Conservation (phyloP, 2,797 vertebrate species). For the Pogoniulus pusillus region DNA sequence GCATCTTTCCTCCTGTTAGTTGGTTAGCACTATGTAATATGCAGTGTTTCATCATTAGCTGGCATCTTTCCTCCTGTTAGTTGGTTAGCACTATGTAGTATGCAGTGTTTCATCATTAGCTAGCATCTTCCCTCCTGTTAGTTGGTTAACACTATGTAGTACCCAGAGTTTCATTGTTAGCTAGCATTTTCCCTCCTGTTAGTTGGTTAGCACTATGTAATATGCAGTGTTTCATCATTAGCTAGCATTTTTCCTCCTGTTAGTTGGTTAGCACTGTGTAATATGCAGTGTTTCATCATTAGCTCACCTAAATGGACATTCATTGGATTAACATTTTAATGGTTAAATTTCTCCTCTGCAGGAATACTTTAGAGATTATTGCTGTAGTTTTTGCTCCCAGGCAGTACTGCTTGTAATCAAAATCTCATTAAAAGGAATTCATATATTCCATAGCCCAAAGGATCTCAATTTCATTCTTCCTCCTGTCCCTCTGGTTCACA, state of each 20-base stretch:
- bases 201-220: no score
- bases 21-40: constrained; percentile 34
- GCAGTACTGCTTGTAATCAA: constrained; percentile 55
- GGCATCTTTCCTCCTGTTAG: no score
- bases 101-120: constrained; percentile 40
- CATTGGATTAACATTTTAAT: constrained; percentile 54
- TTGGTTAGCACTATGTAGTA: constrained; percentile 38
- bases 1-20: not conserved
- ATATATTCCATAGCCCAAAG: constrained; percentile 49
- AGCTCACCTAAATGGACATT: constrained; percentile 48
- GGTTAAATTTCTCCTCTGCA: constrained; percentile 48
- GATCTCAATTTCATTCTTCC: not conserved
- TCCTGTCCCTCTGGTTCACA: not conserved
- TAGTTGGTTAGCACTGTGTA: constrained; percentile 23
- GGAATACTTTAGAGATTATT: constrained; percentile 39
- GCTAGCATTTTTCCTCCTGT: constrained; percentile 8
- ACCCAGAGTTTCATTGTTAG: no score
- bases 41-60: constrained; percentile 42
- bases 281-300: constrained; percentile 40
- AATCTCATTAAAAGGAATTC: constrained; percentile 65
- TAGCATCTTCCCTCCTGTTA: no score
- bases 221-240: no score
- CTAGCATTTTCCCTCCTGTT: no score
- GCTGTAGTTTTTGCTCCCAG: constrained; percentile 42
- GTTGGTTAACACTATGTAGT: no score